A percentile compares a stretch with the other conserved stretches of the same genome.
phyloP scores from a whole-genome alignment of 2,888 invertebrate species.

The Synanthedon myopaeformis region DNA sequence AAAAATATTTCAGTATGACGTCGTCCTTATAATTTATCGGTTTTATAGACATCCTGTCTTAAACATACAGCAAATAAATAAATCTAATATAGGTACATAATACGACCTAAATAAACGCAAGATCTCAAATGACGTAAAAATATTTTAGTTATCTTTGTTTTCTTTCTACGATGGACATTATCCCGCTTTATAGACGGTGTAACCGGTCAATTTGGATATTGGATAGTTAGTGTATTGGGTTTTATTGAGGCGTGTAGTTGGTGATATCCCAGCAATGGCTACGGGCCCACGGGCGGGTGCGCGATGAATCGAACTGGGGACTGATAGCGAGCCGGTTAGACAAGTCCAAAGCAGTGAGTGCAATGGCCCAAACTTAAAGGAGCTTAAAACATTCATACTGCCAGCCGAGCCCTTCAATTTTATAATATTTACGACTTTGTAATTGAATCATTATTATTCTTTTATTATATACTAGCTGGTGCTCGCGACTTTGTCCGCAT shows the following conservation, averaged over 20 bases:
- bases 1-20: too few relatives aligned
- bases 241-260: slow-evolving; percentile 37
- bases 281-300: slow-evolving; percentile 40
- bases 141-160: too few relatives aligned
- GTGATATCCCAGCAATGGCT: slow-evolving; percentile 47
- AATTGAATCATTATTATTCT: too few relatives aligned
- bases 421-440: slow-evolving; percentile 14
- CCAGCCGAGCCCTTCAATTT: slow-evolving; percentile 46
- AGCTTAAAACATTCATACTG: slow-evolving; percentile 60
- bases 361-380: slow-evolving; percentile 67
- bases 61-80: too few relatives aligned
- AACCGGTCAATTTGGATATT: background rate
- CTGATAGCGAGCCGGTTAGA: slow-evolving; percentile 69
- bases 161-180: too few relatives aligned
- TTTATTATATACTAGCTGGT: too few relatives aligned
- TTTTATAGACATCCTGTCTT: background rate
- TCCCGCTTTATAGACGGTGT: background rate
- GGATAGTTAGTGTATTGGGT: background rate
- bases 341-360: slow-evolving; percentile 59
- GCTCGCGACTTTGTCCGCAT: too few relatives aligned
- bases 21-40: background rate
- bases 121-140: too few relatives aligned
- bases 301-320: slow-evolving; percentile 61
- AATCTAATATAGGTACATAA: too few relatives aligned
- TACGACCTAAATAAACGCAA: too few relatives aligned